Evolutionary conservation across 2,888 invertebrate species (phyloP).

Genomic region (Mythimna albipuncta): DNA sequence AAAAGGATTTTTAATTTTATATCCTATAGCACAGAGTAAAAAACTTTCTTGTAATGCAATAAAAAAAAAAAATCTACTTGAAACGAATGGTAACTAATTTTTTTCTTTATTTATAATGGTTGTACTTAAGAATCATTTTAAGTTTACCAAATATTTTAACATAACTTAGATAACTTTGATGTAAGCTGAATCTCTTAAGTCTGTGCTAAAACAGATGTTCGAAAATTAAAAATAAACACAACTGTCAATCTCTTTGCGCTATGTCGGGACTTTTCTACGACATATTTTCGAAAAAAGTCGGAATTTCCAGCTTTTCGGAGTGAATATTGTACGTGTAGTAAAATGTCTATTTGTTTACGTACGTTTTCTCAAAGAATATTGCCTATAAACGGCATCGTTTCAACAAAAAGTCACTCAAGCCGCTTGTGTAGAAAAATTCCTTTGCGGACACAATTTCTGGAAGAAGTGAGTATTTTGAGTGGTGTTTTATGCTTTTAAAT

Average conservation of each 20-base stretch:
- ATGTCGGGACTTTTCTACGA: constrained; percentile 77
- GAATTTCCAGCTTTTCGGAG: constrained; percentile 67
- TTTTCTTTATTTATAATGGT: neutral
- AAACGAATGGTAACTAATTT: no score
- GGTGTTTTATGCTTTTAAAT: constrained; percentile 19
- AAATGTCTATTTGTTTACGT: constrained; percentile 91
- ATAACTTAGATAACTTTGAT: neutral
- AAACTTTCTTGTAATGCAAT: no score
- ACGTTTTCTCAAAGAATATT: constrained; percentile 90
- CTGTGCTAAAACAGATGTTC: constrained; percentile 56
- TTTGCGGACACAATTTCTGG: constrained; percentile 86
- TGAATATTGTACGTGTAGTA: constrained; percentile 71
- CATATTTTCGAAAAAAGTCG: constrained; percentile 75
- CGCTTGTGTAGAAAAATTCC: constrained; percentile 89
- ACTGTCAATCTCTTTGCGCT: constrained; percentile 73
- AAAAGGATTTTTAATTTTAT: no score
- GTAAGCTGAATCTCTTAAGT: constrained; percentile 28
- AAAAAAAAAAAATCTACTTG: no score
- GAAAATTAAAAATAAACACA: constrained; percentile 66
- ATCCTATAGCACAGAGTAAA: no score
- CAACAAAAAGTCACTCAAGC: constrained; percentile 88
- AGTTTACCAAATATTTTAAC: neutral
- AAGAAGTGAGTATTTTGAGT: constrained; percentile 85
- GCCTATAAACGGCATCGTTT: constrained; percentile 88
- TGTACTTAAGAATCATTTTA: neutral